A percentile compares a stretch with the other conserved stretches of the same genome.
phyloP scores from a whole-genome alignment of 1,140 invertebrate species.

The Nephotettix cincticeps region DNA sequence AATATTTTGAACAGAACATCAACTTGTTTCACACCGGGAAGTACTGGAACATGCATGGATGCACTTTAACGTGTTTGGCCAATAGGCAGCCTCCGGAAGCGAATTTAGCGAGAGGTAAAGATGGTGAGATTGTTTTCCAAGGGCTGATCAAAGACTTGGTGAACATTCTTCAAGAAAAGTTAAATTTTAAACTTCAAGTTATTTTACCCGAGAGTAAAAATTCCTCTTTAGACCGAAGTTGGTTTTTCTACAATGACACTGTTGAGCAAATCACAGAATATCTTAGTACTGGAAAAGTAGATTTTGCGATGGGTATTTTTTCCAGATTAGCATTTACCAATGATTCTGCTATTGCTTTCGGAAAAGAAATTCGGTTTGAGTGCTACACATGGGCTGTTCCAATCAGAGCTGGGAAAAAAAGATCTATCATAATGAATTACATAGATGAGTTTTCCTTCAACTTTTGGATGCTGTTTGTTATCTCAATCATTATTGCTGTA shows the following conservation, averaged over 20 bases:
- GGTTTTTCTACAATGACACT: slow-evolving; percentile 14
- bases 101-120: neutral
- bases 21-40: neutral
- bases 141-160: neutral
- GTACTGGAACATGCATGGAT: slow-evolving; percentile 20
- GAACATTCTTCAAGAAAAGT: neutral
- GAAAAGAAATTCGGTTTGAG: slow-evolving; percentile 32
- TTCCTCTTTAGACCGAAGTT: slow-evolving; percentile 4
- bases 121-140: slow-evolving; percentile 9
- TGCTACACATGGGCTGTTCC: slow-evolving; percentile 38
- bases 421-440: slow-evolving; percentile 31
- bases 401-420: slow-evolving; percentile 30
- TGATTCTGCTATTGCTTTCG: neutral
- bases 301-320: slow-evolving; percentile 13
- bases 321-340: slow-evolving; percentile 13
- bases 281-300: neutral
- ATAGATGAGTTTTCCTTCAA: slow-evolving; percentile 31
- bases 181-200: slow-evolving; percentile 9
- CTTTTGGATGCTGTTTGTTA: slow-evolving; percentile 30
- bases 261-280: slow-evolving; percentile 3
- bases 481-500: neutral
- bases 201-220: neutral
- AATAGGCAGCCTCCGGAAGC: slow-evolving; percentile 11
- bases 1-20: neutral
- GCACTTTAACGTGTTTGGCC: neutral